These are phyloP conservation scores for Channa argus DNA, from an alignment of 2,113 vertebrate species.

Conservation along the genomic window DNA sequence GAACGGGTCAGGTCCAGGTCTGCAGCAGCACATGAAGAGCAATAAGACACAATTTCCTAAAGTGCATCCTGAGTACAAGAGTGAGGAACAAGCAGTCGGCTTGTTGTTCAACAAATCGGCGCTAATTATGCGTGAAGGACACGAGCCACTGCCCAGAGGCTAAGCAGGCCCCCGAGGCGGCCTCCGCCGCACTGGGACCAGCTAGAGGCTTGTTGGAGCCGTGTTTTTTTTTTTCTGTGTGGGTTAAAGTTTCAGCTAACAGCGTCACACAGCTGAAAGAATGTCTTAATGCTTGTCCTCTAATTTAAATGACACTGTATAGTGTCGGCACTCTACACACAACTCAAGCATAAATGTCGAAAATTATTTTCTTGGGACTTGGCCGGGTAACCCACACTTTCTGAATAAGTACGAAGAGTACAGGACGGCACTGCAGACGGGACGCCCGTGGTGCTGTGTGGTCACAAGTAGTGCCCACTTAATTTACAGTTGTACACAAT, in stretches of 20 bases:
- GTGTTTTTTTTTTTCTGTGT: no score
- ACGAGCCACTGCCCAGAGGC: constrained; percentile 12
- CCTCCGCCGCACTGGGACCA: neutral
- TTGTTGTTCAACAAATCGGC: constrained; percentile 14
- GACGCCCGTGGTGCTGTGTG: constrained; percentile 1
- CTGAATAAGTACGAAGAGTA: constrained; percentile 2
- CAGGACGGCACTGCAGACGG: constrained; percentile 11
- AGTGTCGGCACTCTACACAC: neutral
- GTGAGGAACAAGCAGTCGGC: constrained; percentile 7
- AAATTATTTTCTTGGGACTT: constrained; percentile 7
- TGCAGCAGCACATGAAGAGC: neutral
- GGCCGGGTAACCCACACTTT: neutral
- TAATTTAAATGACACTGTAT: neutral
- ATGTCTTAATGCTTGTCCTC: constrained; percentile 1
- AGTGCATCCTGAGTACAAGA: neutral
- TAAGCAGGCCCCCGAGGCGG: constrained; percentile 9
- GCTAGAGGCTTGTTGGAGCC: neutral
- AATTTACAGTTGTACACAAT: no score
- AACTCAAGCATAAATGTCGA: neutral
- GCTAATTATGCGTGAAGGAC: constrained; percentile 46
- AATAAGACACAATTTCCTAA: neutral
- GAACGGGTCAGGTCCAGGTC: neutral
- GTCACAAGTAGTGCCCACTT: neutral
- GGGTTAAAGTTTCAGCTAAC: no score
- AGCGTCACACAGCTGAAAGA: neutral